Conservation (phyloP, 2,113 vertebrate genomes). For the Proteles cristata region DNA sequence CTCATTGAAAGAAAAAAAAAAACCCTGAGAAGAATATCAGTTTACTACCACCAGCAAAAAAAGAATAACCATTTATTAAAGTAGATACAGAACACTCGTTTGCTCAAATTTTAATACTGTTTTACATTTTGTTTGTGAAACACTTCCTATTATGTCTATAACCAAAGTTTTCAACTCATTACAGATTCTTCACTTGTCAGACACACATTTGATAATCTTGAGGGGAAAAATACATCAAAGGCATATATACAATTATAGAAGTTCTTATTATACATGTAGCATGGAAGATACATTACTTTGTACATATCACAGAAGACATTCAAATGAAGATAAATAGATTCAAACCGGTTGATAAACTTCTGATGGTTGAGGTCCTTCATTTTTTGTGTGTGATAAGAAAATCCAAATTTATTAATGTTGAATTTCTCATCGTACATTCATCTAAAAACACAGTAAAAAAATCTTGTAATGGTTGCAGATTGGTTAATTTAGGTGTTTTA, state of each 20-base stretch:
- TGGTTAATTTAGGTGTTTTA: slow-evolving; percentile 47
- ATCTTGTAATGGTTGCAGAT: slow-evolving; percentile 41
- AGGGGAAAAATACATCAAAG: slow-evolving; percentile 80
- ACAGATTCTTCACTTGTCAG: slow-evolving; percentile 79
- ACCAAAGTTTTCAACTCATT: slow-evolving; percentile 73
- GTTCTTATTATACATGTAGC: slow-evolving; percentile 77
- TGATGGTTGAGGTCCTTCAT: slow-evolving; percentile 69
- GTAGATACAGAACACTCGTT: slow-evolving; percentile 81
- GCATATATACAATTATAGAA: slow-evolving; percentile 82
- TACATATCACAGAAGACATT: slow-evolving; percentile 83
- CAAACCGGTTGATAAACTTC: slow-evolving; percentile 61
- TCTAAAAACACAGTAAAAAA: slow-evolving; percentile 73
- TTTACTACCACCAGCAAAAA: slow-evolving; percentile 52
- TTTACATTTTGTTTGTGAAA: slow-evolving; percentile 79
- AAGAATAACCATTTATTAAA: slow-evolving; percentile 83
- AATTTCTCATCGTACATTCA: slow-evolving; percentile 84
- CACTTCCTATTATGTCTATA: slow-evolving; percentile 71
- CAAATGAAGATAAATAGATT: slow-evolving; percentile 79
- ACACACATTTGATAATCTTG: slow-evolving; percentile 72
- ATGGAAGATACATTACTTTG: slow-evolving; percentile 82
- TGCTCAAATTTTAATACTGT: slow-evolving; percentile 81
- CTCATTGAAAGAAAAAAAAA: slow-evolving; percentile 48
- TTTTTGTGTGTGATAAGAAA: slow-evolving; percentile 81
- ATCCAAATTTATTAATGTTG: slow-evolving; percentile 75
- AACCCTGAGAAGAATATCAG: neutral